Evolutionary conservation across 1,140 invertebrate genomes (phyloP).

Genomic region (Drosophila yakuba): DNA sequence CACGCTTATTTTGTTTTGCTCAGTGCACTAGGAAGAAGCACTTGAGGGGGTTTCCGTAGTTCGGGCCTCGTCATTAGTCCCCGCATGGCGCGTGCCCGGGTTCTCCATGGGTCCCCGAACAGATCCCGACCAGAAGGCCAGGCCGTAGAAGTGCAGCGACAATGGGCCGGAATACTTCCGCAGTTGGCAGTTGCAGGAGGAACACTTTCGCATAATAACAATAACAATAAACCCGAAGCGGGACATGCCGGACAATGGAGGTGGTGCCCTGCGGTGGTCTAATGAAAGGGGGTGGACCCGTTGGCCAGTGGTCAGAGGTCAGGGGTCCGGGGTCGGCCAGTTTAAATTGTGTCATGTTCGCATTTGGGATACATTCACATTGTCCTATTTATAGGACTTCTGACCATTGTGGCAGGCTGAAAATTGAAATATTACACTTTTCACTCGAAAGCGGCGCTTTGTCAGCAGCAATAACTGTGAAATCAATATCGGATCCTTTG

Average conservation of each 20-base stretch:
- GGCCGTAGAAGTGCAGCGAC: slow-evolving; percentile 64
- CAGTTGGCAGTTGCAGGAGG: slow-evolving; percentile 57
- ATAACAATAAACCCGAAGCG: slow-evolving; percentile 75
- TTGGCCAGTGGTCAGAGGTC: slow-evolving; percentile 62
- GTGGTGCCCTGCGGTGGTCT: slow-evolving; percentile 44
- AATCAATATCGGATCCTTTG: slow-evolving; percentile 54
- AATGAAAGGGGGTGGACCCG: slow-evolving; percentile 50
- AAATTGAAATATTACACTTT: slow-evolving; percentile 83
- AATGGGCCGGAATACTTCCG: slow-evolving; percentile 69
- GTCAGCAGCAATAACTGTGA: slow-evolving; percentile 64
- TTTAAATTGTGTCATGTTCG: slow-evolving; percentile 79
- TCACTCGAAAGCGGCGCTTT: slow-evolving; percentile 50
- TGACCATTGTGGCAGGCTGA: slow-evolving; percentile 30
- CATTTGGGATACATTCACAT: slow-evolving; percentile 40
- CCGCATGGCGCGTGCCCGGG: slow-evolving; percentile 46
- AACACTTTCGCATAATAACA: slow-evolving; percentile 73
- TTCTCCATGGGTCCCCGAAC: slow-evolving; percentile 20
- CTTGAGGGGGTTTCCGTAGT: slow-evolving; percentile 64
- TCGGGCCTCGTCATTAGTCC: slow-evolving; percentile 67
- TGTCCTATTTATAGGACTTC: not conserved
- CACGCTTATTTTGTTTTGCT: too few species aligned
- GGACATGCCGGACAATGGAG: slow-evolving; percentile 64
- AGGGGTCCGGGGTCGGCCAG: slow-evolving; percentile 28
- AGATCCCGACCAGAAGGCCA: slow-evolving; percentile 7
- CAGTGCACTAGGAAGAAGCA: slow-evolving; percentile 52